Evolutionary conservation across 1,140 invertebrate genomes (phyloP).

Genomic region (Wasmannia auropunctata): DNA sequence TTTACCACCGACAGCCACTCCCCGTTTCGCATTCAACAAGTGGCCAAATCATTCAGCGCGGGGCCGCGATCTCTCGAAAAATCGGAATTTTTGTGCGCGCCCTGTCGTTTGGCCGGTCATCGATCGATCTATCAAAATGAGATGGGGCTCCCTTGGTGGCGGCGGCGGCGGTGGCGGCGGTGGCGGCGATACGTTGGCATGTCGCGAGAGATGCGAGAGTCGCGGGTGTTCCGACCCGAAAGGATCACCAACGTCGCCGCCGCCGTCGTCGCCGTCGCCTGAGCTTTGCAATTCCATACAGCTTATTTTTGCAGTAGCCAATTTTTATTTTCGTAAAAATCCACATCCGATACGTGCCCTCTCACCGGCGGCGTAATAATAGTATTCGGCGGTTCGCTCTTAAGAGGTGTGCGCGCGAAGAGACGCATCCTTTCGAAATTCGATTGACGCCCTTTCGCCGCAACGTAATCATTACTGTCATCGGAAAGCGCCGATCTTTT

Average conservation of each 20-base stretch:
- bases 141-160: neutral
- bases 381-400: conserved; percentile 20
- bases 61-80: conserved; percentile 66
- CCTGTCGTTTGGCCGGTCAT: conserved; percentile 63
- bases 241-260: neutral
- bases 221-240: neutral
- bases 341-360: neutral
- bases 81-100: conserved; percentile 67
- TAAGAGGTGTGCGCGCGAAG: conserved; percentile 30
- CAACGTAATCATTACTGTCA: conserved; percentile 76
- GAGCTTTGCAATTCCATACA: neutral
- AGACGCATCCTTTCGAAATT: conserved; percentile 49
- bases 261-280: no score
- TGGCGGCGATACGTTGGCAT: no score
- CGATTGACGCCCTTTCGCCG: conserved; percentile 64
- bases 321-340: conserved; percentile 43
- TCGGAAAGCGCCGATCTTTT: conserved; percentile 72
- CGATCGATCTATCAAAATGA: conserved; percentile 58
- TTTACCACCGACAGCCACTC: conserved; percentile 73
- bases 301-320: conserved; percentile 12
- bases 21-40: conserved; percentile 81
- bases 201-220: neutral
- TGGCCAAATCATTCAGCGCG: conserved; percentile 83
- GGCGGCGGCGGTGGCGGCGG: neutral
- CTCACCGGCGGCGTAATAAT: conserved; percentile 25